Conservation (phyloP, 1,140 invertebrate species). For the Acromyrmex charruanus region DNA sequence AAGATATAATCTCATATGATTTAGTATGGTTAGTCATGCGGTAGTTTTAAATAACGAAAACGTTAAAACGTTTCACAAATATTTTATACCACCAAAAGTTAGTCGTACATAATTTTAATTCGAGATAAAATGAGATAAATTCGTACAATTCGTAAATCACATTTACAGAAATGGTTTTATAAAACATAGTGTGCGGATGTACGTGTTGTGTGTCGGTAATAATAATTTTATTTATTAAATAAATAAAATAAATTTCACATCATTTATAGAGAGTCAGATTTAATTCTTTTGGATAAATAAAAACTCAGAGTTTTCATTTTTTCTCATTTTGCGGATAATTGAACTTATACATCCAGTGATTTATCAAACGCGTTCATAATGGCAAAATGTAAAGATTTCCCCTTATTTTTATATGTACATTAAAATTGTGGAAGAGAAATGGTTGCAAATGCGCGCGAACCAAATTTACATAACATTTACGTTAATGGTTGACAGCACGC, state of each 20-base stretch:
- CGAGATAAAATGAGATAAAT: background rate
- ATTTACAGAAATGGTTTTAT: conserved; percentile 10
- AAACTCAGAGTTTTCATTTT: conserved; percentile 11
- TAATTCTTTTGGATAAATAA: background rate
- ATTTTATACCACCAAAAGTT: background rate
- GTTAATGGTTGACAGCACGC: conserved; percentile 44
- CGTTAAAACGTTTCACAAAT: conserved; percentile 13
- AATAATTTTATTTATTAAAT: conserved; percentile 23
- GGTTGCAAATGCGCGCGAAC: background rate
- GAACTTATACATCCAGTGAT: background rate
- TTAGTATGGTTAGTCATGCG: conserved; percentile 38
- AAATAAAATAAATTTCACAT: background rate
- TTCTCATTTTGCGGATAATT: background rate
- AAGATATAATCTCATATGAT: conserved; percentile 56
- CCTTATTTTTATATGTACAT: background rate
- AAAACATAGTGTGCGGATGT: background rate
- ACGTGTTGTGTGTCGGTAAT: background rate
- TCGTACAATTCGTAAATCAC: background rate
- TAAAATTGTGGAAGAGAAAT: conserved; percentile 20
- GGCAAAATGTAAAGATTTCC: background rate
- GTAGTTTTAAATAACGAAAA: conserved; percentile 39
- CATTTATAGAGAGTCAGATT: background rate
- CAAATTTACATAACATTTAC: conserved; percentile 54
- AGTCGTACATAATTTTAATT: conserved; percentile 19
- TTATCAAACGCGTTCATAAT: background rate